phyloP scores from a whole-genome alignment of 2,888 invertebrate species.

The Patella depressa region DNA sequence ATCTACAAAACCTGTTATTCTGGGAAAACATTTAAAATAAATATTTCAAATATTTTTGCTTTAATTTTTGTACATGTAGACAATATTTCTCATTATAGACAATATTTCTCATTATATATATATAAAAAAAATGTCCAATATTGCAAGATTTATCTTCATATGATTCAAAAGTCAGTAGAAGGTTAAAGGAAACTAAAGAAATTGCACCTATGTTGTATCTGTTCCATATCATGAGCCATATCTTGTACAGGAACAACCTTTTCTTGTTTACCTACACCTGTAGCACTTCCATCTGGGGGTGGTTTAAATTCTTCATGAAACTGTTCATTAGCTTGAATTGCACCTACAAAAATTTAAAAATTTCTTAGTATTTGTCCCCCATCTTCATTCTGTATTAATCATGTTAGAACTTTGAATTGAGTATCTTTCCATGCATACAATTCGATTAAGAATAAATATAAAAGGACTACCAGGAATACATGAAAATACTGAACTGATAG shows the following conservation, averaged over 20 bases:
- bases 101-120: not conserved
- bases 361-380: too few species aligned
- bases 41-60: not conserved
- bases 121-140: not conserved
- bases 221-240: constrained; percentile 66
- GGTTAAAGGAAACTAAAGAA: not conserved
- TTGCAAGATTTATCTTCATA: not conserved
- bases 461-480: not conserved
- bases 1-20: constrained; percentile 67
- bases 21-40: constrained; percentile 32
- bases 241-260: constrained; percentile 64
- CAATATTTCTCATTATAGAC: not conserved
- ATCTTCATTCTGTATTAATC: too few species aligned
- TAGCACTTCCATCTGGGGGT: constrained; percentile 70
- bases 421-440: too few species aligned
- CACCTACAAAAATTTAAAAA: constrained; percentile 41
- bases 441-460: not conserved
- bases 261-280: constrained; percentile 66
- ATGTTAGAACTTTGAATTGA: too few species aligned
- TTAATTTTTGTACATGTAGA: not conserved
- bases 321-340: constrained; percentile 56
- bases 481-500: too few species aligned
- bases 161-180: not conserved
- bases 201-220: constrained; percentile 66
- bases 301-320: constrained; percentile 69